A percentile compares a stretch with the other conserved stretches of the same genome.
Conservation (phyloP, 2,113 vertebrate genomes). For the Neogobius melanostomus region DNA sequence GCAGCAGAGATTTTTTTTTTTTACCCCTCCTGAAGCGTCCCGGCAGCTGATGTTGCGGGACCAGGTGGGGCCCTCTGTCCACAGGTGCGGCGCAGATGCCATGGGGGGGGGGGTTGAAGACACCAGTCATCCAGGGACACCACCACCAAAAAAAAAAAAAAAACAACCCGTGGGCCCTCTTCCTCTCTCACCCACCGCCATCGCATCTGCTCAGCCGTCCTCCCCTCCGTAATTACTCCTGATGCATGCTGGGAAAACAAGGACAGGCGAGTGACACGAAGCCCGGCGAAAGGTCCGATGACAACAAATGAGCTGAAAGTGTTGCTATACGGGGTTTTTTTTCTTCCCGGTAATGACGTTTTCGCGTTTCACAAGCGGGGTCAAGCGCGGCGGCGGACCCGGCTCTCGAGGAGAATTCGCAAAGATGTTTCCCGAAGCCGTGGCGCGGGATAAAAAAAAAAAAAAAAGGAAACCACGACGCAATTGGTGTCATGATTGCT, state of each 20-base stretch:
- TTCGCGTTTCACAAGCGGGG: slow-evolving; percentile 28
- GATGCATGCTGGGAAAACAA: slow-evolving; percentile 68
- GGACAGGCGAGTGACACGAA: slow-evolving; percentile 49
- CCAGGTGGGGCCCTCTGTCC: slow-evolving; percentile 61
- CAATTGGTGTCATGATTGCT: slow-evolving; percentile 72
- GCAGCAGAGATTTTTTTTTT: no score
- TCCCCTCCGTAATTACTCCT: slow-evolving; percentile 75
- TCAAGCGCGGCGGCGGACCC: slow-evolving; percentile 22
- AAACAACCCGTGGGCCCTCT: slow-evolving; percentile 49
- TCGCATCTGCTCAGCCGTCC: slow-evolving; percentile 79
- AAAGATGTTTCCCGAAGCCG: slow-evolving; percentile 59
- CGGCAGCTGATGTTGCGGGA: slow-evolving; percentile 65
- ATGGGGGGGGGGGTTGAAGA: slow-evolving; percentile 41
- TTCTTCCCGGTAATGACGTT: slow-evolving; percentile 18
- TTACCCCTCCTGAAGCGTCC: slow-evolving; percentile 3
- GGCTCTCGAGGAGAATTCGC: slow-evolving; percentile 38
- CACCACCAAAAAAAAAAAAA: slow-evolving; percentile 49
- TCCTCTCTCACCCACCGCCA: slow-evolving; percentile 66
- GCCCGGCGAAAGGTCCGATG: slow-evolving; percentile 47
- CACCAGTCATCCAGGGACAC: slow-evolving; percentile 66
- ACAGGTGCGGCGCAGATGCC: slow-evolving; percentile 81
- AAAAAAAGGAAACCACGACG: slow-evolving; percentile 69
- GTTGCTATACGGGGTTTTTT: neutral
- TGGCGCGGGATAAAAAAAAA: slow-evolving; percentile 19
- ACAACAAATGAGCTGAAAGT: slow-evolving; percentile 36